A percentile compares a stretch with the other conserved stretches of the same genome.
Conservation (phyloP, 2,113 vertebrate genomes). For the Rhadina sibilatrix region DNA sequence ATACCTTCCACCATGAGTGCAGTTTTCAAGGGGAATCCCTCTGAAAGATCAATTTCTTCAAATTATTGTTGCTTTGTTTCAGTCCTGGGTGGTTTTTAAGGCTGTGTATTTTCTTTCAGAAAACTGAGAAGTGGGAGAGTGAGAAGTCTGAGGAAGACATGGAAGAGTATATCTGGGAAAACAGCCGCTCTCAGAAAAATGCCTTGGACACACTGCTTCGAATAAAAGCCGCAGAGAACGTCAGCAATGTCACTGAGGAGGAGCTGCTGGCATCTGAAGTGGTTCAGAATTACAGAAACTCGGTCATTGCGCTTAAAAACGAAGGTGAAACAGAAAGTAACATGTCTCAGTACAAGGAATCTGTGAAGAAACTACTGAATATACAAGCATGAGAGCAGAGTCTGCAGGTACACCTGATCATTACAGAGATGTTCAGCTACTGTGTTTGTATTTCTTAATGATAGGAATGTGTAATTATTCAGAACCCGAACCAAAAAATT, state of each 20-base stretch:
- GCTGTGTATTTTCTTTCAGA: constrained; percentile 71
- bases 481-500: background rate
- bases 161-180: constrained; percentile 91
- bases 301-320: constrained; percentile 82
- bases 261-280: constrained; percentile 78
- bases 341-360: constrained; percentile 86
- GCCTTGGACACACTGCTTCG: constrained; percentile 76
- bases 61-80: background rate
- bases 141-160: constrained; percentile 87
- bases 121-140: constrained; percentile 90
- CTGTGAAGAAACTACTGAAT: constrained; percentile 84
- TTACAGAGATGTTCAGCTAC: background rate
- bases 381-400: constrained; percentile 3
- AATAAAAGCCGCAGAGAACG: constrained; percentile 70
- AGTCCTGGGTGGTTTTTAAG: background rate
- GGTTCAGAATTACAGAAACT: constrained; percentile 84
- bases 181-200: constrained; percentile 85
- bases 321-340: constrained; percentile 82
- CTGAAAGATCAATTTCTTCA: background rate
- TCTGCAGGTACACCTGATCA: background rate
- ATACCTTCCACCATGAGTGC: background rate
- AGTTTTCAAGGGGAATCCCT: background rate
- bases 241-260: constrained; percentile 52
- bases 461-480: background rate
- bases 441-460: background rate